Conservation (phyloP, 2,888 invertebrate genomes). For the Neuroscelio doddi region DNA sequence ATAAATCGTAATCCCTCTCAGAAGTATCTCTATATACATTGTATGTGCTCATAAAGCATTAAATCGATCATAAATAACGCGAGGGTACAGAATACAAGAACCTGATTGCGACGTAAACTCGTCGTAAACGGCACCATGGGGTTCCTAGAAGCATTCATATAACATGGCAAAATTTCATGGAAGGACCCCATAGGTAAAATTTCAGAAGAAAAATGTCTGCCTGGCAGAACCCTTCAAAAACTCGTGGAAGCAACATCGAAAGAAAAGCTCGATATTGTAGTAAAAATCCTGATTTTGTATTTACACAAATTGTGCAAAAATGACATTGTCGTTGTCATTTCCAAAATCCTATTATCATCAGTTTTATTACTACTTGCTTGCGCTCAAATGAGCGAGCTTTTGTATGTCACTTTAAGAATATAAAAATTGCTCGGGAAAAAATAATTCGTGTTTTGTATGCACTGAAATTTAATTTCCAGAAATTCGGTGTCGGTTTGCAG, state of each 20-base stretch:
- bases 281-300: too few species aligned
- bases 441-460: too few species aligned
- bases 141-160: constrained; percentile 41
- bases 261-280: too few species aligned
- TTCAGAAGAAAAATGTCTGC: constrained; percentile 20
- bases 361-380: too few species aligned
- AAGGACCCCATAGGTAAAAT: constrained; percentile 36
- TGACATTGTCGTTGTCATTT: too few species aligned
- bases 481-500: constrained; percentile 24
- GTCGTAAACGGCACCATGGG: constrained; percentile 30
- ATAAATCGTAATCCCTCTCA: constrained; percentile 36
- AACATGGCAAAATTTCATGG: constrained; percentile 39
- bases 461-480: constrained; percentile 22
- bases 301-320: too few species aligned
- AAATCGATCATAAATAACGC: constrained; percentile 42
- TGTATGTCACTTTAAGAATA: too few species aligned
- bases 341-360: too few species aligned
- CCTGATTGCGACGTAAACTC: constrained; percentile 34
- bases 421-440: too few species aligned
- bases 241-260: too few species aligned
- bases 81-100: constrained; percentile 31
- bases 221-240: constrained; percentile 7
- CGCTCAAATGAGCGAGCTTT: too few species aligned
- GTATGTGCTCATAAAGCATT: constrained; percentile 37
- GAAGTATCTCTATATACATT: constrained; percentile 26